A percentile compares a stretch with the other conserved stretches of the same genome.
Evolutionary conservation across 1,140 invertebrate species (phyloP).

Genomic region (Acromyrmex charruanus): DNA sequence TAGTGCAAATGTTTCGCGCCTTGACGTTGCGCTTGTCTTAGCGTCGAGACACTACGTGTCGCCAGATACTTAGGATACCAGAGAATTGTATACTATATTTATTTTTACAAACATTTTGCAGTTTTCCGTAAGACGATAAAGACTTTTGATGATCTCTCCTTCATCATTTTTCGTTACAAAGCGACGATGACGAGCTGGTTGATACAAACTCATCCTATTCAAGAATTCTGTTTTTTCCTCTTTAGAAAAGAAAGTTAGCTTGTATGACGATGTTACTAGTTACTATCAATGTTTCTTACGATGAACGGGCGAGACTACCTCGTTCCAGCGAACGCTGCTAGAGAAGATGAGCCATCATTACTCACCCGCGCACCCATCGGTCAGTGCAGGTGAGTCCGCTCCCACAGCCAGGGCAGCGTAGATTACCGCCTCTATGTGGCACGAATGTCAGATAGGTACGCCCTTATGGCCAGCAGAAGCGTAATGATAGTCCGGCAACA

Average conservation of each 20-base stretch:
- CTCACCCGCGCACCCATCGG: slow-evolving; percentile 45
- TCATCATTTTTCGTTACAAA: neutral
- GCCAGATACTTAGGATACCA: no score
- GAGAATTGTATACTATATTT: neutral
- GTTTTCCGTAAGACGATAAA: neutral
- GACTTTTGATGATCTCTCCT: neutral
- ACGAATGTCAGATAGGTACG: slow-evolving; percentile 67
- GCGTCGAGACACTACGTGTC: no score
- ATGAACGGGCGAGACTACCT: slow-evolving; percentile 15
- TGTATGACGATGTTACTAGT: neutral
- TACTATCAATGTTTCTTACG: neutral
- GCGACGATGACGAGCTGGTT: neutral
- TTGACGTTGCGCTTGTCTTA: no score
- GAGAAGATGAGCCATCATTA: slow-evolving; percentile 72
- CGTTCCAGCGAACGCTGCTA: slow-evolving; percentile 36
- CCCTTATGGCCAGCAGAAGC: slow-evolving; percentile 39
- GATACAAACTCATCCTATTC: neutral
- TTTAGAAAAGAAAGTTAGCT: neutral
- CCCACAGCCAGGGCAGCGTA: slow-evolving; percentile 70
- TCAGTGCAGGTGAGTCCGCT: slow-evolving; percentile 76
- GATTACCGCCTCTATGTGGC: slow-evolving; percentile 73
- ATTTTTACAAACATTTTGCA: neutral
- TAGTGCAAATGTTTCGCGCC: no score
- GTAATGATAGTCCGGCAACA: slow-evolving; percentile 73
- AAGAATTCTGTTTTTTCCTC: slow-evolving; percentile 8